Base-by-base conservation (phyloP, 2,113 vertebrate species). In the Aphyosemion australe region DNA sequence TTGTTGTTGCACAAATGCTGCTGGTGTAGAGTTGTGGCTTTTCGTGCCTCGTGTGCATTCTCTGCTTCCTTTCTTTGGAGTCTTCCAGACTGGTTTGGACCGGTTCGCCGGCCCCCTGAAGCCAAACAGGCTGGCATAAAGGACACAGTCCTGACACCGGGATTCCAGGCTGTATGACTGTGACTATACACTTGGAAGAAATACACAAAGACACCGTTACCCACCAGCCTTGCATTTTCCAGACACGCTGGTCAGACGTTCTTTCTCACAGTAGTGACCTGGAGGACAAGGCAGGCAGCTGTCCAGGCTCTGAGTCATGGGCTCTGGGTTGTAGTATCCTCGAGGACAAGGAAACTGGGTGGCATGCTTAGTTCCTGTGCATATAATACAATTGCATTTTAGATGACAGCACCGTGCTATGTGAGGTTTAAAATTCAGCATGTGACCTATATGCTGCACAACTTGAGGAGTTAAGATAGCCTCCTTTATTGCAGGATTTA, bases 251-350 rank as follows among this genome's bases (percentile, higher is more conserved):
- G 93, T 94, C 76, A 97, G 86, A 58, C 92, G 94, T 84, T 98
- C 96, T 78, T 94, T 91, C 46, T 94, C 93, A 12, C 96, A 97
- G 92, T 93, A 96, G 87, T 95, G 92, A 34, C 96, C 95, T 2
- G 95, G 93, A 0, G 93, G 95, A 69, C 96, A 99, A 34, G 96
- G 96, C 69, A 98, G 89, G 86, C 97, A 97, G 87, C 96, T 96
- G 65, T 99, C 97, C 88, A 96, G 72, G 78, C 94, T 99, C 74
- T 97, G 96, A 37, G 93, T 93, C 94, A 93, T 91, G 15, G 89
- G 75, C 51, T 99, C 96, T 0, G 96, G 96, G 87, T 97, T 98
- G 78, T 95, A 99, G 90, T 98, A 98, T 37, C 97, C 96, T 21
- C 94, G 92, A 43, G 97, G 96, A 70, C 97, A 98, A 45, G 96